phyloP scores from a whole-genome alignment of 92 coral and sea anemone species.

The Scolanthus callimorphus region DNA sequence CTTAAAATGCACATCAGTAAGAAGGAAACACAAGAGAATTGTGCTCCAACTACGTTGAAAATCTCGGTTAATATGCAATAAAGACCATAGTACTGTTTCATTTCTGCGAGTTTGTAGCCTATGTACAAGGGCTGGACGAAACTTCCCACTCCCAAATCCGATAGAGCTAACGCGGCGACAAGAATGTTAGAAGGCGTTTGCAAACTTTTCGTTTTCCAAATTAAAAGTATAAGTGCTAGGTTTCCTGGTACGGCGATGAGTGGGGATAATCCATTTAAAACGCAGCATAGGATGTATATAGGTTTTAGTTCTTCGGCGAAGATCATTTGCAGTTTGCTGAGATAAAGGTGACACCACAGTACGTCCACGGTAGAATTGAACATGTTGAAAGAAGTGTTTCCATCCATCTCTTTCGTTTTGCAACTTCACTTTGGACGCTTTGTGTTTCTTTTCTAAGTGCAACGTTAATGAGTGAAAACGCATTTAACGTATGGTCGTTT shows the following conservation, averaged over 20 bases:
- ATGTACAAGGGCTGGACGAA: conserved; percentile 21
- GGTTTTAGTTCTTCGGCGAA: background rate
- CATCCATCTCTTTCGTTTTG: too few relatives aligned
- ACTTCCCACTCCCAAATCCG: conserved; percentile 14
- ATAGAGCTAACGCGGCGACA: conserved; percentile 16
- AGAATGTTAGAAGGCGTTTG: conserved; percentile 21
- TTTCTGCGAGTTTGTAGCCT: conserved; percentile 24
- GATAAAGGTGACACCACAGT: too few relatives aligned
- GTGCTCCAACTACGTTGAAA: conserved; percentile 11
- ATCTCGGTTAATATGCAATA: conserved; percentile 10
- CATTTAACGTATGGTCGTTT: too few relatives aligned
- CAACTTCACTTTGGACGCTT: too few relatives aligned
- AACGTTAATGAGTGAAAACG: too few relatives aligned
- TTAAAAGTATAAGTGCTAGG: conserved; percentile 4
- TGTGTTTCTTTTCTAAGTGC: too few relatives aligned
- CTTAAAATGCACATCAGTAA: conserved; percentile 13
- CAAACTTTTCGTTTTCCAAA: conserved; percentile 10
- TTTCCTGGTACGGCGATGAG: background rate
- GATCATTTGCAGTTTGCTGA: background rate
- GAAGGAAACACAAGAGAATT: conserved; percentile 5
- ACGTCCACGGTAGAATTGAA: too few relatives aligned
- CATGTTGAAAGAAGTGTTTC: too few relatives aligned
- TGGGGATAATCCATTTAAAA: background rate
- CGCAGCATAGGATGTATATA: background rate
- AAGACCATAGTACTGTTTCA: background rate